These are phyloP conservation scores for Latrodectus elegans DNA, from an alignment of 2,888 invertebrate genomes.

Conservation along the genomic window DNA sequence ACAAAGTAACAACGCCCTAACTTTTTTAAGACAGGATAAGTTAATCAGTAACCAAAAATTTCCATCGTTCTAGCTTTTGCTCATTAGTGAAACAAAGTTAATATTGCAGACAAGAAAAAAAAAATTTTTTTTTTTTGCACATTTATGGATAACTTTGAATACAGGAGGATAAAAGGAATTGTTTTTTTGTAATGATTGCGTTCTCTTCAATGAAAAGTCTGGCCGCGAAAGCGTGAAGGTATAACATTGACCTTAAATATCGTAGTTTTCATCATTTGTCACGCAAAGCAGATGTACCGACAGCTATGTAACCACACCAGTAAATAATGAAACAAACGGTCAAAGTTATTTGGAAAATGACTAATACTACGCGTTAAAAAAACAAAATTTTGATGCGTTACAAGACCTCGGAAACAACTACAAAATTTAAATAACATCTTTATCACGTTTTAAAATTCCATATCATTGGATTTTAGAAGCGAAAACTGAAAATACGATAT, in stretches of 20 bases:
- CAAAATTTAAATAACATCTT: no score
- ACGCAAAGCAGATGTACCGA: conserved; percentile 15
- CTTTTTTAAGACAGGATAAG: not conserved
- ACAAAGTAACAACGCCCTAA: not conserved
- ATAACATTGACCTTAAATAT: conserved; percentile 48
- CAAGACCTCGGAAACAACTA: no score
- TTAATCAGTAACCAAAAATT: not conserved
- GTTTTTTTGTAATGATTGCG: not conserved
- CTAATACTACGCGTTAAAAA: no score
- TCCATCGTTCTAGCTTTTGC: not conserved
- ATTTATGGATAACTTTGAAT: not conserved
- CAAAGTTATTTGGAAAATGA: no score
- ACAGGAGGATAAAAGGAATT: not conserved
- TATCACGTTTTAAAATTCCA: no score
- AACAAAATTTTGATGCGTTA: no score
- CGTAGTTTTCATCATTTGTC: conserved; percentile 16
- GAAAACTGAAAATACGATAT: no score
- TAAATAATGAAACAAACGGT: no score
- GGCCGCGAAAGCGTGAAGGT: conserved; percentile 23
- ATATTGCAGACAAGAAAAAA: not conserved
- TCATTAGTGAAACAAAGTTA: conserved; percentile 1
- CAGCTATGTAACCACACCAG: no score
- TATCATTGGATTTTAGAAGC: no score
- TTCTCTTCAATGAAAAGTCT: not conserved
- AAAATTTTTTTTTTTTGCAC: not conserved